Evolutionary conservation across 2,113 vertebrate genomes (phyloP).

Genomic region (Telmatochromis brachygnathus): DNA sequence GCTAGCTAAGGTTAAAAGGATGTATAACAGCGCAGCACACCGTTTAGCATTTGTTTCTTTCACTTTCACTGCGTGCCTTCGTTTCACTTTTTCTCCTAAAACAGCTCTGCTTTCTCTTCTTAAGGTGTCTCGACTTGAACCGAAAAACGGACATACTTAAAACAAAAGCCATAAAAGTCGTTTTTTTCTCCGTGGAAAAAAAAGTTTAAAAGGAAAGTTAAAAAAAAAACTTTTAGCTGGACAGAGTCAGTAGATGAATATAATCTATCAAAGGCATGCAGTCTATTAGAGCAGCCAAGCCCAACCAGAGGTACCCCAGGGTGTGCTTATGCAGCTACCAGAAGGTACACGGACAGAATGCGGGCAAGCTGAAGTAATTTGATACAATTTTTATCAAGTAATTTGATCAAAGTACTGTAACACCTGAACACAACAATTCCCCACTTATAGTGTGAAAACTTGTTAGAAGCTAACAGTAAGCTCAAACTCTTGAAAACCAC

Average conservation of each 20-base stretch:
- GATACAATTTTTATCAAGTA: not conserved
- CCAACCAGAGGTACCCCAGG: not conserved
- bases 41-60: not conserved
- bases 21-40: not conserved
- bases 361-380: not conserved
- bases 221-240: not conserved
- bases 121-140: not conserved
- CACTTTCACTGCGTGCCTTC: not conserved
- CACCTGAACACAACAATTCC: not conserved
- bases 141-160: not conserved
- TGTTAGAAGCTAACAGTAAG: not conserved
- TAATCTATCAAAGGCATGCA: not conserved
- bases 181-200: not conserved
- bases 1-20: not conserved
- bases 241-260: not conserved
- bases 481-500: not conserved
- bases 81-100: not conserved
- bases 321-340: not conserved
- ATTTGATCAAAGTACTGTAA: not conserved
- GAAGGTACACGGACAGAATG: not conserved
- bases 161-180: not conserved
- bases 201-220: not conserved
- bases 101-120: not conserved
- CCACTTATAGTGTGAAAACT: not conserved
- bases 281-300: not conserved